Conservation (phyloP, 2,113 vertebrate species). For the Myotis yumanensis region DNA sequence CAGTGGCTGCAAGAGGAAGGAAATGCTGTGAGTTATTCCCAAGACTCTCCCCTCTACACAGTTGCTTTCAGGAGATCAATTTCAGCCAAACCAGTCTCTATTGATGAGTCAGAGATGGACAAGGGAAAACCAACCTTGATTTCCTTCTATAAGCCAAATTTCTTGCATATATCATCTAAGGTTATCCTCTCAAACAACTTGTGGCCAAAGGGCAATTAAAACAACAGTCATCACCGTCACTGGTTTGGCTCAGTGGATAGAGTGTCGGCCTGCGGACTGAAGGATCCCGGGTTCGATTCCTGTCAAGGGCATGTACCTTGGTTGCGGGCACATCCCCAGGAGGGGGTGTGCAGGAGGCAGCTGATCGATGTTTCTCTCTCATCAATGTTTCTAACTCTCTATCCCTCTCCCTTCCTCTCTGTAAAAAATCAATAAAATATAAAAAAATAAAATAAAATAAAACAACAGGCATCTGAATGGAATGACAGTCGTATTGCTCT, state of each 20-base stretch:
- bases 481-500: background rate
- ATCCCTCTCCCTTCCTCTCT: too few species aligned
- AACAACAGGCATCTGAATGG: background rate
- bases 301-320: too few species aligned
- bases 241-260: too few species aligned
- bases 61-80: background rate
- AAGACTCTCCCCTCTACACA: background rate
- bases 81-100: background rate
- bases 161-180: background rate
- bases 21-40: background rate
- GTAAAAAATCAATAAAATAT: too few species aligned
- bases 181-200: background rate
- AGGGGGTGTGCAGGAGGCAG: too few species aligned
- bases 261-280: too few species aligned
- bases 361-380: too few species aligned
- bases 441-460: background rate
- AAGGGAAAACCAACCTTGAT: background rate
- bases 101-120: background rate
- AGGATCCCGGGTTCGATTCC: too few species aligned
- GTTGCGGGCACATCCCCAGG: too few species aligned
- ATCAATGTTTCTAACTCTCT: too few species aligned
- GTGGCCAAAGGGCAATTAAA: background rate
- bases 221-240: background rate
- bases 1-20: background rate
- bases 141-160: background rate